These are phyloP conservation scores for Antheraea mylitta DNA, from an alignment of 1,140 invertebrate species.

Conservation along the genomic window DNA sequence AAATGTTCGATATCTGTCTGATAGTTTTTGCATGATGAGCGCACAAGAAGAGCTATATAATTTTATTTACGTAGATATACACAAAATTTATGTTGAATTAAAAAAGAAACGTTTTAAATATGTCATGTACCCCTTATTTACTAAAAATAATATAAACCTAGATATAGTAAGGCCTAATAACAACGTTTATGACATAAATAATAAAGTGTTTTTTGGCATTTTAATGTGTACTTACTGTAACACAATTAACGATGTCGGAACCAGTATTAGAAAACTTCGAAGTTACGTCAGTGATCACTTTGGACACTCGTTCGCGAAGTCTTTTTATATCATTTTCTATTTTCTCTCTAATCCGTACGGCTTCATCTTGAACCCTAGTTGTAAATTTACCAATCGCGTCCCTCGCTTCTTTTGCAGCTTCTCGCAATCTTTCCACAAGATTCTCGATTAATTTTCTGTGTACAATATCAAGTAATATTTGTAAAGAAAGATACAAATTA, in stretches of 20 bases:
- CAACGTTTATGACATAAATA: too few relatives aligned
- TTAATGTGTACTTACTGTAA: constrained; percentile 43
- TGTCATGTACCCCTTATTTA: too few relatives aligned
- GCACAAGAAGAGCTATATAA: too few relatives aligned
- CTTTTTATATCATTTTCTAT: constrained; percentile 38
- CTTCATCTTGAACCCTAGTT: constrained; percentile 38
- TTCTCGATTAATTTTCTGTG: constrained; percentile 47
- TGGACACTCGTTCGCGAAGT: constrained; percentile 32
- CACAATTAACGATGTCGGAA: constrained; percentile 37
- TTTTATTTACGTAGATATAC: too few relatives aligned
- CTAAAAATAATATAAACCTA: too few relatives aligned
- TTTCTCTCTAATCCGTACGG: constrained; percentile 32
- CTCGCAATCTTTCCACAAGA: constrained; percentile 38
- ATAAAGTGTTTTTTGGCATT: too few relatives aligned
- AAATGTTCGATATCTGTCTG: too few relatives aligned
- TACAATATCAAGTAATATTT: constrained; percentile 11
- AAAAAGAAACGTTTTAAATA: too few relatives aligned
- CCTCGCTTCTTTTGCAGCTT: constrained; percentile 40
- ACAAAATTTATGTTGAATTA: too few relatives aligned
- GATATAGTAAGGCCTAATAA: too few relatives aligned
- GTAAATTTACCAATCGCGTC: constrained; percentile 42
- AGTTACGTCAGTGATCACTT: constrained; percentile 36
- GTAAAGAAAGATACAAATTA: neutral
- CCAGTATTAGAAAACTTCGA: constrained; percentile 38
- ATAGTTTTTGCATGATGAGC: too few relatives aligned